phyloP scores from a whole-genome alignment of 2,797 vertebrate genomes.

The Huso huso region DNA sequence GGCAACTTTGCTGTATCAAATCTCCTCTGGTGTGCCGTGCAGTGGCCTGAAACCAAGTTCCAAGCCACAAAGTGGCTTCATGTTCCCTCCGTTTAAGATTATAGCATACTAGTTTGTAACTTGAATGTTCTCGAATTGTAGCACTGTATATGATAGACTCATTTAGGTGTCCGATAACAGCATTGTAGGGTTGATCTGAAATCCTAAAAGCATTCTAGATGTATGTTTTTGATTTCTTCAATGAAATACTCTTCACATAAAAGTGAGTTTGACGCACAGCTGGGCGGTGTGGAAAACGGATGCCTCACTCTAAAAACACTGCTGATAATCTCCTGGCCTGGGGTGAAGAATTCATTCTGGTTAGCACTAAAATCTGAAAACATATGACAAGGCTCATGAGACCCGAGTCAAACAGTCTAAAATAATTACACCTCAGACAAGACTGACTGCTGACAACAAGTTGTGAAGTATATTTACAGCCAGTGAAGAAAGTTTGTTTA shows the following conservation, averaged over 20 bases:
- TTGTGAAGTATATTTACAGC: too few species aligned
- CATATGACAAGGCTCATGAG: slow-evolving; percentile 13
- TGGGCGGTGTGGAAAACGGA: slow-evolving; percentile 15
- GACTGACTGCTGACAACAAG: not conserved
- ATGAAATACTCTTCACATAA: slow-evolving; percentile 9
- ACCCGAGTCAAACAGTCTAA: slow-evolving; percentile 12
- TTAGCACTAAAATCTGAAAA: slow-evolving; percentile 17
- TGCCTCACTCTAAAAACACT: not conserved
- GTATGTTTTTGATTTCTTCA: slow-evolving; percentile 17
- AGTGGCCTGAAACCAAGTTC: too few species aligned
- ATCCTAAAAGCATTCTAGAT: slow-evolving; percentile 12
- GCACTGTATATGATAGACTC: too few species aligned
- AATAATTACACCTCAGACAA: not conserved
- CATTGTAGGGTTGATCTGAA: not conserved
- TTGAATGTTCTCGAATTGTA: too few species aligned
- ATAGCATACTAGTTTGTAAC: too few species aligned
- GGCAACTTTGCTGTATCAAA: too few species aligned
- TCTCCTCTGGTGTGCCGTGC: too few species aligned
- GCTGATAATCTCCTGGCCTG: too few species aligned
- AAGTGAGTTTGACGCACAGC: slow-evolving; percentile 26
- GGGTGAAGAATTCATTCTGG: slow-evolving; percentile 9
- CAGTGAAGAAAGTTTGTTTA: too few species aligned
- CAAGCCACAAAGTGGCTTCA: too few species aligned
- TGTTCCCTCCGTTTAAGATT: too few species aligned
- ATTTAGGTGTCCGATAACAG: too few species aligned